These are phyloP conservation scores for Drosophila anceps DNA, from an alignment of 2,888 invertebrate species.

Conservation along the genomic window DNA sequence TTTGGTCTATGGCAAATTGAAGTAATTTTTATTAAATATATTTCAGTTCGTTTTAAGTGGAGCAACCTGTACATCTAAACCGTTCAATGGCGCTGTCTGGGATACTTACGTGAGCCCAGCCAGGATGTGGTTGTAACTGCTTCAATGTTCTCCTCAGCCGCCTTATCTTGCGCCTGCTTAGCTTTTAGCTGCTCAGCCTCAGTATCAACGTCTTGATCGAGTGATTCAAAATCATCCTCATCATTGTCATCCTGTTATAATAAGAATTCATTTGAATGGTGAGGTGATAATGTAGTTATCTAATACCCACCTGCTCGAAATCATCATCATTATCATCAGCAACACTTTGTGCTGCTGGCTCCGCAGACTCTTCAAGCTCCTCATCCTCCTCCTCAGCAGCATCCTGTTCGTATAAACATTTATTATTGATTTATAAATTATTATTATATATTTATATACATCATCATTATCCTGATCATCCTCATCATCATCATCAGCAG, in stretches of 20 bases:
- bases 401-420: neutral
- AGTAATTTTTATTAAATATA: neutral
- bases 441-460: neutral
- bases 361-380: conserved; percentile 35
- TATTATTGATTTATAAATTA: neutral
- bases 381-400: conserved; percentile 41
- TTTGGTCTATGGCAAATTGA: conserved; percentile 8
- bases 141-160: conserved; percentile 51
- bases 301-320: conserved; percentile 27
- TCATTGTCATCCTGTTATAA: conserved; percentile 82
- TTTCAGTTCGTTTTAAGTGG: conserved; percentile 41
- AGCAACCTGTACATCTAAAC: conserved; percentile 40
- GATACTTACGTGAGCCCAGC: conserved; percentile 83
- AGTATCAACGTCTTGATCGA: conserved; percentile 84
- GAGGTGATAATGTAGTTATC: neutral
- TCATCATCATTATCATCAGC: conserved; percentile 63
- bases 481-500: conserved; percentile 23
- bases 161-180: conserved; percentile 18
- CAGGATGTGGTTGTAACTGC: conserved; percentile 74
- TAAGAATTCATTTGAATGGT: neutral
- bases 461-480: conserved; percentile 35
- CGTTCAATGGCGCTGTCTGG: conserved; percentile 40
- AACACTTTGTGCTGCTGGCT: conserved; percentile 33
- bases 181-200: conserved; percentile 77
- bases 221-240: conserved; percentile 81